Percentiles rank a stretch among this genome's conserved stretches.
phyloP scores from a whole-genome alignment of 2,113 vertebrate species.

The Indicator maculatus region DNA sequence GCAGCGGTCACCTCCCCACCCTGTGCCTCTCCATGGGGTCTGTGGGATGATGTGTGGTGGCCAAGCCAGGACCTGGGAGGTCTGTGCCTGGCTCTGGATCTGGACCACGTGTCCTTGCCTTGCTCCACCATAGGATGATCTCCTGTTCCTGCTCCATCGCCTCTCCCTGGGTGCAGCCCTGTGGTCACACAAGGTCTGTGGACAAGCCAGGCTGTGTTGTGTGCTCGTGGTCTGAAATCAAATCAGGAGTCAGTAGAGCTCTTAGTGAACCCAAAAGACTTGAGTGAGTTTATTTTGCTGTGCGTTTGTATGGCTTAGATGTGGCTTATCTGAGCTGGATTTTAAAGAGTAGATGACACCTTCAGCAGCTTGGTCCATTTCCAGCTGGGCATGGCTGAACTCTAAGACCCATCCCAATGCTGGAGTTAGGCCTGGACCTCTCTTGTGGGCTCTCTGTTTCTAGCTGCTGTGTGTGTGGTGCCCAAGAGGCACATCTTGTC shows the following conservation, averaged over 20 bases:
- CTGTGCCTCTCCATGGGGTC: background rate
- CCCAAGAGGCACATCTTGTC: background rate
- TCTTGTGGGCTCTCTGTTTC: background rate
- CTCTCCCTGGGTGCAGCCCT: background rate
- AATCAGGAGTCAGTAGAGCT: background rate
- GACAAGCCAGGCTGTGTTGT: background rate
- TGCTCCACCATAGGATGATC: accelerated
- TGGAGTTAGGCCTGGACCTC: background rate
- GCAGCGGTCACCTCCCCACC: background rate
- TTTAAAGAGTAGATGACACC: background rate
- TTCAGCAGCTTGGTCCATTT: background rate
- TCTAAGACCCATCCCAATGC: background rate
- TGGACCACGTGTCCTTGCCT: background rate
- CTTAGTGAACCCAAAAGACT: accelerated
- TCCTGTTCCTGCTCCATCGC: background rate
- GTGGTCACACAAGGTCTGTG: accelerated
- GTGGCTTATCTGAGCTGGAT: background rate
- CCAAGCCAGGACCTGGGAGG: background rate
- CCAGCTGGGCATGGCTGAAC: background rate
- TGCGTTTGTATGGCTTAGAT: background rate
- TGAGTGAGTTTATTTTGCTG: background rate
- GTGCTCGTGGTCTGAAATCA: background rate
- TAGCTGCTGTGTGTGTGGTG: accelerated
- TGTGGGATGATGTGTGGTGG: background rate
- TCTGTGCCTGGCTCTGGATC: background rate